Percentiles rank a stretch among this genome's conserved stretches.
Evolutionary conservation across 2,888 invertebrate species (phyloP).

Genomic region (Rhagonycha lutea): DNA sequence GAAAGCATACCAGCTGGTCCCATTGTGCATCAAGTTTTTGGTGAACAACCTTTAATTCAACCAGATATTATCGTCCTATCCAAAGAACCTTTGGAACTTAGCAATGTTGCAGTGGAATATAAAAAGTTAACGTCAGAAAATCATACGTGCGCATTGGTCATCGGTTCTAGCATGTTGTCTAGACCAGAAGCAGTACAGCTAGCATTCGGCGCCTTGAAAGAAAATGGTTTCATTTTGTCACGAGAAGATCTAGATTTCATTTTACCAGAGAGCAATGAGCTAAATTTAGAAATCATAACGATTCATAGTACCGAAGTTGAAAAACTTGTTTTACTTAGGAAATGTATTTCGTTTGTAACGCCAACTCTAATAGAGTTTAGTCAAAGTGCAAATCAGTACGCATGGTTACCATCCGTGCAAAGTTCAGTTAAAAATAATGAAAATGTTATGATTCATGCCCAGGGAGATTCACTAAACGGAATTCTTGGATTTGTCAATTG

Average conservation of each 20-base stretch:
- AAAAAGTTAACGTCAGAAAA: conserved; percentile 58
- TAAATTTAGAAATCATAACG: conserved; percentile 58
- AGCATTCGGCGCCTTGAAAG: not conserved
- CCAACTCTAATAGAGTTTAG: conserved; percentile 58
- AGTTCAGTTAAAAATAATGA: conserved; percentile 40
- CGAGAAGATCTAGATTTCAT: conserved; percentile 1
- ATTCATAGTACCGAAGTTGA: conserved; percentile 59
- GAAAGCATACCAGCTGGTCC: conserved; percentile 59
- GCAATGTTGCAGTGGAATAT: conserved; percentile 63
- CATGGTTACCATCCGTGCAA: conserved; percentile 60
- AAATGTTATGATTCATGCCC: conserved; percentile 63
- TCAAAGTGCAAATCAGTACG: conserved; percentile 53
- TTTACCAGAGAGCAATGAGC: conserved; percentile 32
- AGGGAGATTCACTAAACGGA: conserved; percentile 74
- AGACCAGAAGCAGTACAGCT: conserved; percentile 53
- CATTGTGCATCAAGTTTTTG: conserved; percentile 62
- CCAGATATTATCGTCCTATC: conserved; percentile 66
- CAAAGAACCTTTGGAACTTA: conserved; percentile 58
- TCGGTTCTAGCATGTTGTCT: conserved; percentile 54
- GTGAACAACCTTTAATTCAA: conserved; percentile 71
- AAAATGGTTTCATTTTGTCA: conserved; percentile 14
- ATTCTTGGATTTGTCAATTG: conserved; percentile 88
- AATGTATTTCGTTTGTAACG: conserved; percentile 55
- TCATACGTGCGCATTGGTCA: conserved; percentile 40
- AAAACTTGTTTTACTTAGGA: conserved; percentile 60